These are phyloP conservation scores for Thunnus thynnus DNA, from an alignment of 2,113 vertebrate species.

Conservation along the genomic window DNA sequence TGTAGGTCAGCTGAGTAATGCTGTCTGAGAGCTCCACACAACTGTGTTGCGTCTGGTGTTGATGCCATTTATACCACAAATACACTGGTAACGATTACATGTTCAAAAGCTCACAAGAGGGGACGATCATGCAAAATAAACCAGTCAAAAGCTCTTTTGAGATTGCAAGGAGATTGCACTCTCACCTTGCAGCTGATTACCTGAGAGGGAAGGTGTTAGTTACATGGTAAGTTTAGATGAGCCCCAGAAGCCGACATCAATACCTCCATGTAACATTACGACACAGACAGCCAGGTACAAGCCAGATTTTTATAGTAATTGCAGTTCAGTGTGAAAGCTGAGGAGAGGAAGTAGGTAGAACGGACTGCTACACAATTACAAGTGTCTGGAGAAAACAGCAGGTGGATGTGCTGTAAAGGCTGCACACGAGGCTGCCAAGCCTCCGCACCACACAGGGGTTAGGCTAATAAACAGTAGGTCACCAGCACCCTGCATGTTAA, in stretches of 20 bases:
- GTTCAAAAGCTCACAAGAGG: constrained; percentile 7
- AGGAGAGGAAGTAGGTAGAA: constrained; percentile 48
- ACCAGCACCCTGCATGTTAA: constrained; percentile 71
- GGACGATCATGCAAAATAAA: constrained; percentile 19
- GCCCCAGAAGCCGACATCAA: constrained; percentile 40
- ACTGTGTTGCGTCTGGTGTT: background rate
- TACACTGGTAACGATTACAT: constrained; percentile 6
- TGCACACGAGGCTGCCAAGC: constrained; percentile 58
- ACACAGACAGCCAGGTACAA: constrained; percentile 16
- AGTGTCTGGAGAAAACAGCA: constrained; percentile 63
- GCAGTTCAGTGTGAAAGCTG: constrained; percentile 44
- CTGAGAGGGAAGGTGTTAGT: constrained; percentile 58
- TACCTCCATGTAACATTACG: constrained; percentile 36
- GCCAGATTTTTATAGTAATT: constrained; percentile 48
- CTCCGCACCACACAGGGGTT: constrained; percentile 63
- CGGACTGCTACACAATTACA: constrained; percentile 36
- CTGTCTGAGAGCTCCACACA: background rate
- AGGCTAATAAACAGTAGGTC: constrained; percentile 77
- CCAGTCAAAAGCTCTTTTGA: constrained; percentile 9
- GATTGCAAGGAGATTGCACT: constrained; percentile 6
- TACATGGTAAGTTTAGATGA: constrained; percentile 65
- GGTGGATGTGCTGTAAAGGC: constrained; percentile 61
- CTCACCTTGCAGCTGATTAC: constrained; percentile 52
- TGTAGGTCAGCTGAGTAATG: background rate
- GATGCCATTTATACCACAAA: constrained; percentile 11